phyloP scores from a whole-genome alignment of 1,140 invertebrate genomes.

The Thaumatotibia leucotreta region DNA sequence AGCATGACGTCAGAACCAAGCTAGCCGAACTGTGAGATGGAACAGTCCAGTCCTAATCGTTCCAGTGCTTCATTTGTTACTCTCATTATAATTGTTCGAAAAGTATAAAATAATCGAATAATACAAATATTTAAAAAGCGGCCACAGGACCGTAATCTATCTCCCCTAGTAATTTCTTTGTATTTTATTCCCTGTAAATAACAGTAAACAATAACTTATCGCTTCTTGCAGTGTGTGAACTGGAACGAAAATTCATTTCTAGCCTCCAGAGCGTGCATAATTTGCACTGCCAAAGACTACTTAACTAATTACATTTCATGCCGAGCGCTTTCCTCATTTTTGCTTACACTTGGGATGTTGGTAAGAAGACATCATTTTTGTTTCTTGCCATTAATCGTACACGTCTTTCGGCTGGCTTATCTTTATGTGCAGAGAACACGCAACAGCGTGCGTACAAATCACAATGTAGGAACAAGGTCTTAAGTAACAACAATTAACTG shows the following conservation, averaged over 20 bases:
- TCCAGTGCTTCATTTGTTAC: not conserved
- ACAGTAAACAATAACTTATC: slow-evolving; percentile 1
- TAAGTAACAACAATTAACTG: slow-evolving; percentile 15
- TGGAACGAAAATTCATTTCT: slow-evolving; percentile 9
- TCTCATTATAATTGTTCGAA: not conserved
- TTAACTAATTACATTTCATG: slow-evolving; percentile 10
- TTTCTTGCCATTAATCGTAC: slow-evolving; percentile 41
- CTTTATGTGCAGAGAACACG: slow-evolving; percentile 39
- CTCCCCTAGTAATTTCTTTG: not conserved
- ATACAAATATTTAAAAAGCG: not conserved
- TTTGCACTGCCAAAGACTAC: not conserved
- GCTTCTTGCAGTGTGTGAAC: not conserved
- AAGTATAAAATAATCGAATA: not conserved
- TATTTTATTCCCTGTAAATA: not conserved
- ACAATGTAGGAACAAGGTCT: slow-evolving; percentile 19
- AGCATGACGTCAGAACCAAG: too few relatives aligned
- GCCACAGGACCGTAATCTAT: not conserved
- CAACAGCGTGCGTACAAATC: slow-evolving; percentile 22
- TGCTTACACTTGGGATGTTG: not conserved
- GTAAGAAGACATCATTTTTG: slow-evolving; percentile 33
- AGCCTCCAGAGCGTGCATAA: not conserved
- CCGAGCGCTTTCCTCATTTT: not conserved
- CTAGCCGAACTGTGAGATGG: too few relatives aligned
- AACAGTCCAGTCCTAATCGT: too few relatives aligned
- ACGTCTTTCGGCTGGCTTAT: slow-evolving; percentile 40